phyloP scores from a whole-genome alignment of 2,113 vertebrate genomes.

The Nannobrachium achirus region DNA sequence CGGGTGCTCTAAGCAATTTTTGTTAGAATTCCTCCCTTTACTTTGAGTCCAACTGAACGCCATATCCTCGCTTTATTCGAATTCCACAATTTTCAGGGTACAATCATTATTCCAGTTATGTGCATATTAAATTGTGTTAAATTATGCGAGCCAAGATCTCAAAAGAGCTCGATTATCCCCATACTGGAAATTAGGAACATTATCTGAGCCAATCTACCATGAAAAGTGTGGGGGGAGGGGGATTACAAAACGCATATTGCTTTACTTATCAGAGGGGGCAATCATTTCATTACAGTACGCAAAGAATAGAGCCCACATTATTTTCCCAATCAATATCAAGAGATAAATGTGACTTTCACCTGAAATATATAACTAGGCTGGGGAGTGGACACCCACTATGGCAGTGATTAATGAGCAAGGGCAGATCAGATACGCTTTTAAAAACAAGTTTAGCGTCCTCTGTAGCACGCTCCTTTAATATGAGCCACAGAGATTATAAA shows the following conservation, averaged over 20 bases:
- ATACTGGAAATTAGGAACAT: constrained; percentile 2
- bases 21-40: constrained; percentile 1
- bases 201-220: no score
- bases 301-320: constrained; percentile 52
- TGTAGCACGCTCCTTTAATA: constrained; percentile 27
- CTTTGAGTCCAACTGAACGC: not conserved
- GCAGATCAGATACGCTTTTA: constrained; percentile 19
- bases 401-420: constrained; percentile 56
- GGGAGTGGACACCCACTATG: constrained; percentile 27
- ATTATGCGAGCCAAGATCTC: constrained; percentile 31
- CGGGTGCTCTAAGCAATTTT: not conserved
- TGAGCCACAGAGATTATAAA: constrained; percentile 23
- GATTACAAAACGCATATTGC: constrained; percentile 45
- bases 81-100: constrained; percentile 30
- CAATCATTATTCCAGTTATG: constrained; percentile 33
- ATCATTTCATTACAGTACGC: constrained; percentile 60
- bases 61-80: constrained; percentile 8
- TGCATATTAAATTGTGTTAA: constrained; percentile 34
- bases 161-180: constrained; percentile 19
- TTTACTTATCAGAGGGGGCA: constrained; percentile 49
- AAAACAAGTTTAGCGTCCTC: not conserved
- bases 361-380: constrained; percentile 38
- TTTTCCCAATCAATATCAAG: constrained; percentile 49
- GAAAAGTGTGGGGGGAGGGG: no score
- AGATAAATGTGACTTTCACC: constrained; percentile 59